Base-by-base conservation (phyloP, 2,888 invertebrate species). In the Siphlonurus alternatus region DNA sequence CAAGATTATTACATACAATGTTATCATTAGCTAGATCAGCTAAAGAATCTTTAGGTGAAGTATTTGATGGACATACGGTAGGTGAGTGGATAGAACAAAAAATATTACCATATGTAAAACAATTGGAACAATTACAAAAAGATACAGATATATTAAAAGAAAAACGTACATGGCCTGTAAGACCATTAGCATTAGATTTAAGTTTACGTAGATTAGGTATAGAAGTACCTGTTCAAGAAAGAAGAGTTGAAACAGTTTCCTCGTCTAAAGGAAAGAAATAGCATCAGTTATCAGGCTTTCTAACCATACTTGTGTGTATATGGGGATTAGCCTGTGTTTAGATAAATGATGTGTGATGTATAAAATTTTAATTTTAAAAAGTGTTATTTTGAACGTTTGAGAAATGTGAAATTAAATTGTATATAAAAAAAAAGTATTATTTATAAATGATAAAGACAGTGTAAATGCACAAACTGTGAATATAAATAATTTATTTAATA, bases 11-110 rank as follows among this genome's bases (percentile, higher is more conserved):
- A 70, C 78, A 85, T 72, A 78, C 84, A 65, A 72, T 80, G 25
- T 10, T 69, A 68, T 64, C 65, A 65, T 63, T 63, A 67, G 19
- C 66, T 67, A 23, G 80, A 63, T 77, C 80, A 54, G 79, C 83
- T 0, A 77, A 79, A 61, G 81, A 81, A 66, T 74, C 82, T 1
- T 76, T 86, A 72, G 73, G 73, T 23, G 83, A 81, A 62, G 76
- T 82, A 51, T 84, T 80, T 70, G 84, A 85, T 73, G 76, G 79
- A 65, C 79, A 78, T 70, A 81, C 81, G 0, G 76, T 85, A 62
- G 76, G 78, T 0, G 86, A 86, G 71, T 86, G 85, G 80, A 78
- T 86, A 38, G 85, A 86, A 69, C 84, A 84, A 71, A 78, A 80
- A 68, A 79, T 86, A 61, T 83, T 82, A 73, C 84, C 85, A 68